Percentiles rank a stretch among this genome's conserved stretches.
Conservation (phyloP, 1,140 invertebrate genomes). For the Pogonognathellus flavescens region DNA sequence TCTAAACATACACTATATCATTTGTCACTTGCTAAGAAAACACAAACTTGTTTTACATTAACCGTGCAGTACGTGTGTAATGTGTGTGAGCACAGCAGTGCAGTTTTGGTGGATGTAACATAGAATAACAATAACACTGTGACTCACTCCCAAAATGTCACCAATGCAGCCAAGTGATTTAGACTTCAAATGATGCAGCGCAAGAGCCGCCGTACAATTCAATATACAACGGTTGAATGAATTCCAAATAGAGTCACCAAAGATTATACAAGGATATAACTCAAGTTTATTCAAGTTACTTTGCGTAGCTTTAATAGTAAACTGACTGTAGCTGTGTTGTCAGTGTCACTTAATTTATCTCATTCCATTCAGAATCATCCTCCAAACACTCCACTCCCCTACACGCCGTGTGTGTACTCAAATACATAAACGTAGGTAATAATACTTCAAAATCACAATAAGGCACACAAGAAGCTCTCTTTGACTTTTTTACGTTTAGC, state of each 20-base stretch:
- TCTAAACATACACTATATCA: too few relatives aligned
- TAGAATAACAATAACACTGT: slow-evolving; percentile 3
- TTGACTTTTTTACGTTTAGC: slow-evolving; percentile 36
- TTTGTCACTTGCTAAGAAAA: too few relatives aligned
- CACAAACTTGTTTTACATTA: too few relatives aligned
- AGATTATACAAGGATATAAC: not conserved
- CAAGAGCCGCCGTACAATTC: not conserved
- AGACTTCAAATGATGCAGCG: not conserved
- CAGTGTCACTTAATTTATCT: slow-evolving; percentile 33
- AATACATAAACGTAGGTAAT: not conserved
- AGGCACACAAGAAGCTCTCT: not conserved
- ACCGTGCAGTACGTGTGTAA: too few relatives aligned
- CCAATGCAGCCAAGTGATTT: not conserved
- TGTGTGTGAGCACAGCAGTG: too few relatives aligned
- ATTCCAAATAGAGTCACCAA: not conserved
- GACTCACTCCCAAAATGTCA: slow-evolving; percentile 25
- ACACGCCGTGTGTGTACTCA: not conserved
- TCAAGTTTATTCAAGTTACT: slow-evolving; percentile 3
- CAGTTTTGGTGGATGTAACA: not conserved
- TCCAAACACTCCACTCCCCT: not conserved
- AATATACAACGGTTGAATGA: slow-evolving; percentile 25
- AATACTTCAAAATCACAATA: not conserved
- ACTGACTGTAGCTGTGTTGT: not conserved
- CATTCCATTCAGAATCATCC: slow-evolving; percentile 21
- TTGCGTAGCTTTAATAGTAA: not conserved